phyloP scores from a whole-genome alignment of 2,113 vertebrate species.

The Haplochromis burtoni region DNA sequence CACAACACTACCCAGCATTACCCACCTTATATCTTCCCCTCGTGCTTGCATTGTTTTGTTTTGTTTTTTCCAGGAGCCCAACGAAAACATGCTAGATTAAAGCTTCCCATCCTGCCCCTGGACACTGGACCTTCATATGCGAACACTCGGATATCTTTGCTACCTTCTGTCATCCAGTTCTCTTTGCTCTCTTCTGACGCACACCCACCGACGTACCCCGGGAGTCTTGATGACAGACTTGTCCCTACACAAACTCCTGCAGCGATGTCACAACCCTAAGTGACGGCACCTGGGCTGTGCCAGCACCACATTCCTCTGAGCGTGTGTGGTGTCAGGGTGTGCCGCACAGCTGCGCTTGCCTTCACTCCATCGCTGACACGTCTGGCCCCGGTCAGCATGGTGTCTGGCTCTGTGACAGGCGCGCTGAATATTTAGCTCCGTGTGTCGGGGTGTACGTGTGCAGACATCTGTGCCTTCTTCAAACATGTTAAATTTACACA shows the following conservation, averaged over 20 bases:
- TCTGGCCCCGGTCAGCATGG: background rate
- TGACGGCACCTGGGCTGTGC: background rate
- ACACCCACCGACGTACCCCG: background rate
- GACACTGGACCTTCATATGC: fast-evolving
- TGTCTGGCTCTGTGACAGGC: background rate
- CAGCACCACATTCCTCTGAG: background rate
- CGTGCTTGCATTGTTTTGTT: fast-evolving
- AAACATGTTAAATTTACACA: background rate
- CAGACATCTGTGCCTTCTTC: background rate
- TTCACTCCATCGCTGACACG: background rate
- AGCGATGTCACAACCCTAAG: background rate
- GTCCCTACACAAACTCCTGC: background rate
- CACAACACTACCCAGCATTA: background rate
- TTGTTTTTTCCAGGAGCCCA: background rate
- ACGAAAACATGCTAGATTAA: fast-evolving
- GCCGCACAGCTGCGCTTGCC: constrained; percentile 11
- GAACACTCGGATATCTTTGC: background rate
- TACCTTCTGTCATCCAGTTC: background rate
- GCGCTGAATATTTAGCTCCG: background rate
- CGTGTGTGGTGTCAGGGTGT: background rate
- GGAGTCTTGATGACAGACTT: background rate
- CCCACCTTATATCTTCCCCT: background rate
- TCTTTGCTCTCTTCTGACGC: fast-evolving
- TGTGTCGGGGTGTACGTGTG: fast-evolving
- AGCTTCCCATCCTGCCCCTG: fast-evolving